Percentiles rank a stretch among this genome's conserved stretches.
phyloP scores from a whole-genome alignment of 2,113 vertebrate genomes.

The Eulemur rufifrons region DNA sequence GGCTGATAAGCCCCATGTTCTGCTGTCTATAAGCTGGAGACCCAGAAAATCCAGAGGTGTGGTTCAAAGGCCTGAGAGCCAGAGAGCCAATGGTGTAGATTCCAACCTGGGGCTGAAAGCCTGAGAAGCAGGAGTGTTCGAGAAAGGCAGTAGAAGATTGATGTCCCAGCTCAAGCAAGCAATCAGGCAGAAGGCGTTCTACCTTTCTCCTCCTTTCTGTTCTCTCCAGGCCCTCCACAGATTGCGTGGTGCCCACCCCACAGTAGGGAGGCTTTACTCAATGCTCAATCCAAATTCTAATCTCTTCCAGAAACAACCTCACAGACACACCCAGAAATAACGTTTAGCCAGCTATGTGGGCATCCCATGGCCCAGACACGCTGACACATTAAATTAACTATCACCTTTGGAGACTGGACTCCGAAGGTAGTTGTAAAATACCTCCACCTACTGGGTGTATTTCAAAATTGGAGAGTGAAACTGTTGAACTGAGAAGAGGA shows the following conservation, averaged over 20 bases:
- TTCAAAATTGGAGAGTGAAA: background rate
- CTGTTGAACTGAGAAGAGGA: background rate
- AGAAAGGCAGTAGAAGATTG: background rate
- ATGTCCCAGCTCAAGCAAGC: background rate
- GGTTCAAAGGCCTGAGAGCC: background rate
- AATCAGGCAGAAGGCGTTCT: background rate
- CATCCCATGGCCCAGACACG: background rate
- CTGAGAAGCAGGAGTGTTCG: background rate
- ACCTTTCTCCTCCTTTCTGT: background rate
- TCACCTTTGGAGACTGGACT: background rate
- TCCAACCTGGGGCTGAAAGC: background rate
- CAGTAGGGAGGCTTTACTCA: background rate
- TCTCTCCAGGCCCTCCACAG: background rate
- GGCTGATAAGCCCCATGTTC: background rate
- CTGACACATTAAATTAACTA: background rate
- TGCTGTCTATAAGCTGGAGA: background rate
- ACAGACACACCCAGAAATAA: background rate
- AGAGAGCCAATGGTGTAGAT: background rate
- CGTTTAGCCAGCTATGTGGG: background rate
- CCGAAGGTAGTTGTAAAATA: background rate
- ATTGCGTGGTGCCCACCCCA: no score
- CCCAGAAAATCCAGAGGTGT: background rate
- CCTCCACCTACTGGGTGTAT: background rate
- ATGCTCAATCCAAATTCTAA: background rate
- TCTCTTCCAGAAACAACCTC: background rate